Percentiles rank a stretch among this genome's conserved stretches.
Conservation (phyloP, 2,888 invertebrate species). For the Girardia tigrina region DNA sequence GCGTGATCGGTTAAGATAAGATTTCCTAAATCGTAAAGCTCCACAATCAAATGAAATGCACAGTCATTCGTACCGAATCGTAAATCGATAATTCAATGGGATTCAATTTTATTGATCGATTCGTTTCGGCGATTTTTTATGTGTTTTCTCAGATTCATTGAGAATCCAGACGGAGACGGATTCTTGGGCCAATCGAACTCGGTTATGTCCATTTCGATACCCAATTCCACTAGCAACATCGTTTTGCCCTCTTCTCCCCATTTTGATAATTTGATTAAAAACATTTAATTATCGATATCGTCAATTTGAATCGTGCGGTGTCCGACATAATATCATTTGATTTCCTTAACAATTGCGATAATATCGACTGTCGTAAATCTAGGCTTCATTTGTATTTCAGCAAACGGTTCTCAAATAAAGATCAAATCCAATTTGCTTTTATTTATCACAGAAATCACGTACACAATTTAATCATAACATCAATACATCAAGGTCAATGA, state of each 20-base stretch:
- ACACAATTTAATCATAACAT: no score
- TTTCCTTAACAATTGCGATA: no score
- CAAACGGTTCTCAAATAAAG: no score
- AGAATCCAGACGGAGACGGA: slow-evolving; percentile 79
- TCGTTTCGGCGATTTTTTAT: slow-evolving; percentile 84
- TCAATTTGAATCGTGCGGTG: no score
- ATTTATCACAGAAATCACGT: no score
- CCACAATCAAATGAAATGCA: slow-evolving; percentile 82
- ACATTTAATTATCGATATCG: no score
- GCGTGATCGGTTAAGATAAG: slow-evolving; percentile 79
- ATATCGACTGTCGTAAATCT: no score
- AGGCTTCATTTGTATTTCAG: no score
- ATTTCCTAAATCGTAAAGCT: slow-evolving; percentile 83
- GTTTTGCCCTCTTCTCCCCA: slow-evolving; percentile 58
- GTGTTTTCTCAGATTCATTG: slow-evolving; percentile 97
- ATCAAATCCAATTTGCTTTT: no score
- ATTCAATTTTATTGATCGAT: slow-evolving; percentile 68
- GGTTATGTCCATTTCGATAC: slow-evolving; percentile 78
- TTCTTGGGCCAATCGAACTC: slow-evolving; percentile 97
- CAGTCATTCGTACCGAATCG: slow-evolving; percentile 83
- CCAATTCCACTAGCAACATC: slow-evolving; percentile 79
- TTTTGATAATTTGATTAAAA: no score
- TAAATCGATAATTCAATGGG: slow-evolving; percentile 80
- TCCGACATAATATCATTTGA: no score
- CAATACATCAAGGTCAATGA: no score